Evolutionary conservation across 2,113 vertebrate species (phyloP), one percentile per base, ranked within the genome.

Genomic region (Manacus vitellinus): DNA sequence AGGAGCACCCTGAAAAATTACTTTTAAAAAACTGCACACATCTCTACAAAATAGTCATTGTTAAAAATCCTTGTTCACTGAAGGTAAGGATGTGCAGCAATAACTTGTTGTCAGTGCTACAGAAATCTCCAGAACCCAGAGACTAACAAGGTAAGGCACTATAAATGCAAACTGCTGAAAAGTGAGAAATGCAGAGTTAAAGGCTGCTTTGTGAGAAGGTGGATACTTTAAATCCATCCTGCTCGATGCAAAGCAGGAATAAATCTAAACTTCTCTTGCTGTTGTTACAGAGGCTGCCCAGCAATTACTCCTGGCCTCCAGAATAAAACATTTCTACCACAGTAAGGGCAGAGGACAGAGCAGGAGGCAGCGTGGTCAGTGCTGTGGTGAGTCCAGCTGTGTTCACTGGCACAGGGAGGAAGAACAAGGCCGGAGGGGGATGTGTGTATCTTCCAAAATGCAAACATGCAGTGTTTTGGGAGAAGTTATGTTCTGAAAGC

Each of bases 241-340:
- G 55, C 37, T 85, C 0, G 0, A 54, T 4, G 4, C 1, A 1
- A 83, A 39, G 19, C 35, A 39, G 27, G 27, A 83, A 82, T 52
- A 72, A 83, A 83, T 52, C 46, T 80, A 84, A 70, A 52, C 15
- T 85, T 39, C 35, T 33, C 25, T 22, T 54, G 41, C 30, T 73
- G 47, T 2, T 65, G 49, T 59, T 59, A n/a, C 1, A 79, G 17
- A 59, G 44, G 52, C 33, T 82, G 71, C 52, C 63, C 51, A 71
- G 30, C 30, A 92, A 47, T 79, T 27, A 33, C 28, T 71, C 70
- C n/a, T 66, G 25, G 25, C 51, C 52, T 68, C 39, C 43, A 28
- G 22, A 75, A 85, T 1, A 76, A 63, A 37, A 19, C 5, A 23
- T 63, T 80, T 77, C 49, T 54, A 35, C 10, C 33, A 10, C 12